Evolutionary conservation across 2,113 vertebrate genomes (phyloP), one percentile per base, ranked within the genome.

Genomic region (Sula dactylatra): DNA sequence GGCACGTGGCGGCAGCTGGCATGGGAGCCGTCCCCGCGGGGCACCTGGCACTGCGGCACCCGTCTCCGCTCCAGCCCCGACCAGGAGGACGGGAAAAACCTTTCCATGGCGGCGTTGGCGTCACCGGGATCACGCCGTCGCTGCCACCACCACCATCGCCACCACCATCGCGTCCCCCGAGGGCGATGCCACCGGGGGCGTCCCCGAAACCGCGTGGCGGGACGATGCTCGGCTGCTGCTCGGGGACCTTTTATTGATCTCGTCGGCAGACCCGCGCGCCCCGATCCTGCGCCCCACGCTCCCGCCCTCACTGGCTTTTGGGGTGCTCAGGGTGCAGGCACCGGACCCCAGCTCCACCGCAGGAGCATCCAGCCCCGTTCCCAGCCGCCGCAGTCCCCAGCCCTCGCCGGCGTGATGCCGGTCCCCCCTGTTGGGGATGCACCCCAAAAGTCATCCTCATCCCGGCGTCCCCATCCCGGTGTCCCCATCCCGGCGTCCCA

Each of bases 251-350:
- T 71, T 71, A 83, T 82, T 82, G 11, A 50, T 10, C 29, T 20
- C 14, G 0, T 10, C 1, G 5, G 49, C 49, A 34, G 21, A 44
- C 3, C 62, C 11, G 12, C 10, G 42, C 5, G 7, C 50, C 32
- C 62, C 62, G 9, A n/a, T 25, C 40, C 40, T 8, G 54, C 40
- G 7, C 38, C 61, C 59, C 7, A 3, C 25, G 5, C 44, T 44
- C 27, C n/a, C 16, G 6, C 56, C 44, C 56, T 31, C 20, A 11
- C 27, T 9, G 15, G 8, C 22, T 54, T 31, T 15, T 2, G 34
- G 73, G 55, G 40, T 21, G 21, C 50, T 44, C 8, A 5, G 40
- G 54, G 40, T 6, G 56, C 73, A 10, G 42, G 8, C 5, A 10
- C 71, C 8, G 4, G 45, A 34, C 12, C 32, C 54, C 13, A 4